A percentile compares a stretch with the other conserved stretches of the same genome.
phyloP scores from a whole-genome alignment of 2,797 vertebrate genomes.

The Smutsia temminckii region DNA sequence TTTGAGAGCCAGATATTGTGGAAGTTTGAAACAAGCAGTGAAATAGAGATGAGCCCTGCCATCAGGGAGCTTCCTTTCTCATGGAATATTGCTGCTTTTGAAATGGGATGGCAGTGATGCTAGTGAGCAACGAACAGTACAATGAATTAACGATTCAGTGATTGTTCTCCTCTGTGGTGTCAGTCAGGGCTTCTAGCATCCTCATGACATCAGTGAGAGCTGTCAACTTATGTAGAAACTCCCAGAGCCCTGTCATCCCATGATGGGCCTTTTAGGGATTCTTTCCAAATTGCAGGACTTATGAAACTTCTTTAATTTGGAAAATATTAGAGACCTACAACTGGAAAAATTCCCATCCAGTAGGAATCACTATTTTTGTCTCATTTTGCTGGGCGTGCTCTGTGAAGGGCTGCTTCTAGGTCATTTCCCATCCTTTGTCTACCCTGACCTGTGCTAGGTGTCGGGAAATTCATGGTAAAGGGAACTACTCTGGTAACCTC shows the following conservation, averaged over 20 bases:
- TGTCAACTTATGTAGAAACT: background rate
- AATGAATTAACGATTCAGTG: background rate
- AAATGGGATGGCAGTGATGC: background rate
- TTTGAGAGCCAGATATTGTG: background rate
- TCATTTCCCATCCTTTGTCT: background rate
- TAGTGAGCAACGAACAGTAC: background rate
- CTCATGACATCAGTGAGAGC: background rate
- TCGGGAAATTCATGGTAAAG: background rate
- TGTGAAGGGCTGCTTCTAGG: background rate
- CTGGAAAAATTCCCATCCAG: background rate
- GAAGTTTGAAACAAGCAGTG: background rate
- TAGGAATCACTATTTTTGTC: background rate
- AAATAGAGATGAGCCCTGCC: background rate
- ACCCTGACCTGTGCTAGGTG: background rate
- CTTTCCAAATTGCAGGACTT: background rate
- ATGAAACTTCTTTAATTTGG: conserved; percentile 15
- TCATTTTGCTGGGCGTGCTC: background rate
- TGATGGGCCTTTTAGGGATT: background rate
- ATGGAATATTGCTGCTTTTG: background rate
- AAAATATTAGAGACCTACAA: background rate
- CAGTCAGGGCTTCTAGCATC: background rate
- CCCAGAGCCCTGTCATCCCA: background rate
- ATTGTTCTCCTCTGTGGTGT: background rate
- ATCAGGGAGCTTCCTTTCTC: background rate
- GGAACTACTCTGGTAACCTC: background rate